Evolutionary conservation across 2,888 invertebrate genomes (phyloP), one percentile per base, ranked within the genome.

Genomic region (Leptarthrus brevirostris): DNA sequence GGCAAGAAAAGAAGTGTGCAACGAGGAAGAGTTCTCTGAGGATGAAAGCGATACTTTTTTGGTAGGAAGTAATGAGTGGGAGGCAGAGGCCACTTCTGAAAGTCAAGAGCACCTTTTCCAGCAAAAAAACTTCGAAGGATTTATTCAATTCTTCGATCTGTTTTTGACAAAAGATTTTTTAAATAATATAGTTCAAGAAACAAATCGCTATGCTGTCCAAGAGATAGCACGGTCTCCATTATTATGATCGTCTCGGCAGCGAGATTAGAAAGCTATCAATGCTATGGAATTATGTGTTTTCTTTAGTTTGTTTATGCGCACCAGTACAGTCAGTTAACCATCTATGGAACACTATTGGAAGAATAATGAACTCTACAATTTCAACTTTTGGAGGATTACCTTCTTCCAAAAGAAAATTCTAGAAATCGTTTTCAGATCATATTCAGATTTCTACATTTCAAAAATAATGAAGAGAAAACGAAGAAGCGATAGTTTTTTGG

Each of bases 191-290:
- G 58, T 58, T 34, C 16, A 16, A 40, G 64, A 64, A 44, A 40
- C 40, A 2, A 64, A 64, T 44, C 64, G 44, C 44, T 24, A 47
- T 66, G 47, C 66, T 47, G 26, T n/a, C n/a, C 66, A 66, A 49
- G n/a, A 66, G 18, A 49, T 47, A 24, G 47, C 24, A 24, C 47
- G n/a, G 66, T 10, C 30, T 47, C 24, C 47, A 36, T 40, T 26
- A 26, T 26, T 56, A 12, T 12, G 56, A 26, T 56, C 56, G 4
- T 56, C 56, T 12, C 22, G 56, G 24, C 26, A 24, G 26, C 56
- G 26, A 26, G 30, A 4, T 58, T 58, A 14, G 47, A 66, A 66
- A 22, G 66, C 47, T 30, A 66, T 49, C 14, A n/a, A 47, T 40
- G 49, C 16, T 66, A 66, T 22, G 14, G 47, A 66, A 49, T 26